Evolutionary conservation across 2,888 invertebrate species (phyloP), one percentile per base, ranked within the genome.

Genomic region (Agrilus biguttatus): DNA sequence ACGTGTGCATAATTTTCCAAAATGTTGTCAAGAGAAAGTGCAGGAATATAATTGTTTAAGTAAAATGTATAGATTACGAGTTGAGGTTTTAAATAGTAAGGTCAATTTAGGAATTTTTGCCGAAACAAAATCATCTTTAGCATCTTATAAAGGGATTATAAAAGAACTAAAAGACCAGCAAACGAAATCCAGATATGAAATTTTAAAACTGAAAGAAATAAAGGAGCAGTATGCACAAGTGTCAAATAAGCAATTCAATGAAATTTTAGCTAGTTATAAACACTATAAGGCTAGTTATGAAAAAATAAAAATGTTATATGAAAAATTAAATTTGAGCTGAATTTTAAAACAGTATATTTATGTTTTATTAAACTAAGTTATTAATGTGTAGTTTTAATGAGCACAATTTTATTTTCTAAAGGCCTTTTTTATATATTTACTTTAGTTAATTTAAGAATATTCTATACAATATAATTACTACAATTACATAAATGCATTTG

Each of bases 181-280:
- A 42, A 47, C 52, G 14, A 55, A 57, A 43, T 51, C 59, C n/a
- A 53, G 55, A 40, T 51, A 55, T 42, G 62, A 68, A 51, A 61
- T 70, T 37, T 51, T 60, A 41, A 49, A 61, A 13, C 62, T 68
- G 39, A 55, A 53, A 39, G 52, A 57, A 39, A 48, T 66, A 13
- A 63, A 62, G 48, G 60, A 62, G 44, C 58, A 61, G 45, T 71
- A 70, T 49, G 58, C 63, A 36, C 55, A 56, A 37, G 57, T 70
- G 7, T 54, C 57, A 32, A 63, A 63, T 45, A 63, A 62, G 44
- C 65, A 69, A 50, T 71, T 63, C 49, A 61, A 68, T 49, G 59
- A 65, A 42, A 60, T 71, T 33, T 52, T 69, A 36, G 61, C 59
- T 39, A 57, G 59, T 32, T 70, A 69, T 49, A 51, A 57, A 38